A percentile compares a stretch with the other conserved stretches of the same genome.
Evolutionary conservation across 1,140 invertebrate species (phyloP).

Genomic region (Drosophila tani): DNA sequence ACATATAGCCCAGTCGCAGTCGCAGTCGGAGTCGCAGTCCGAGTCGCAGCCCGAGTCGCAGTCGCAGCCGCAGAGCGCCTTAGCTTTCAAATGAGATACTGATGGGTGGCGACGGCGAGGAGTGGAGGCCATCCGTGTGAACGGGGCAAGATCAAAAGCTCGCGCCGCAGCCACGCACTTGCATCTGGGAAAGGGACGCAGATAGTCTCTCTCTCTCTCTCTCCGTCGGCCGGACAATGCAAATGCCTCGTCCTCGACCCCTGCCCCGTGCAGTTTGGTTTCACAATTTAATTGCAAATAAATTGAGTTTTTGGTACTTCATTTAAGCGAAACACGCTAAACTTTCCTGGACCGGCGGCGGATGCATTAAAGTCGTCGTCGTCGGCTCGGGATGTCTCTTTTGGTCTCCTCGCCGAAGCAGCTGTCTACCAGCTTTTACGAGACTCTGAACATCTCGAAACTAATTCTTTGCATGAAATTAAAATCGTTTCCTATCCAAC

Average conservation of each 20-base stretch:
- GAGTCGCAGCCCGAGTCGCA: conserved; percentile 1
- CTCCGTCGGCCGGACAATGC: conserved; percentile 60
- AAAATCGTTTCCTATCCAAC: conserved; percentile 58
- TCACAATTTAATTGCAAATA: conserved; percentile 84
- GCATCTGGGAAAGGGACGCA: conserved; percentile 42
- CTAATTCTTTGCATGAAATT: conserved; percentile 80
- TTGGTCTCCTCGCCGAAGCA: conserved; percentile 4
- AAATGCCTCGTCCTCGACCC: conserved; percentile 32
- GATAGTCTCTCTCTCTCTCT: conserved; percentile 23
- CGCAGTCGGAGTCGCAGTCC: background rate
- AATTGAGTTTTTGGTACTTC: conserved; percentile 84
- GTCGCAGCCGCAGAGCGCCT: conserved; percentile 40
- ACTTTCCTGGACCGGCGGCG: conserved; percentile 50
- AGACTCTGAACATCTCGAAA: conserved; percentile 49
- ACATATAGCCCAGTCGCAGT: conserved; percentile 74
- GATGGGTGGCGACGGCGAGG: conserved; percentile 36
- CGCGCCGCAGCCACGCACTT: conserved; percentile 69
- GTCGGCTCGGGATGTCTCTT: conserved; percentile 26
- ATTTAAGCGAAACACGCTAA: conserved; percentile 82
- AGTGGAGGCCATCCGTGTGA: conserved; percentile 51
- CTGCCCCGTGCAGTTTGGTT: conserved; percentile 55
- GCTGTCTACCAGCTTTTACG: conserved; percentile 2
- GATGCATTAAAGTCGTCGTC: conserved; percentile 69
- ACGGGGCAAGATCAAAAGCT: conserved; percentile 63
- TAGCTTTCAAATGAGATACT: conserved; percentile 69